A percentile compares a stretch with the other conserved stretches of the same genome.
phyloP scores from a whole-genome alignment of 2,113 vertebrate genomes.

The Aptenodytes forsteri region DNA sequence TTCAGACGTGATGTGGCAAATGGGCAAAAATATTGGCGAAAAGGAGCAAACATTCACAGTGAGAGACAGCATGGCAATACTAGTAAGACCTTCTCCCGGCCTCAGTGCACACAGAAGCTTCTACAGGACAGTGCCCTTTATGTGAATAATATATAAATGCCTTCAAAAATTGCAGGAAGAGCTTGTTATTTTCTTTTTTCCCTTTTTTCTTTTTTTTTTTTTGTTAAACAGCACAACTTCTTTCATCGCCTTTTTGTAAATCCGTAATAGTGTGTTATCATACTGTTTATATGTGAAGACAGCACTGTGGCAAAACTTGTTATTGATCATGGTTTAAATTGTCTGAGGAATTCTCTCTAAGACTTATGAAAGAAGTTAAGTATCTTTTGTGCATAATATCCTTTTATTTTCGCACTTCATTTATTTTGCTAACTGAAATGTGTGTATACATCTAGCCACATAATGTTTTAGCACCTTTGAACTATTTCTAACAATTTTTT shows the following conservation, averaged over 20 bases:
- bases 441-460: constrained; percentile 25
- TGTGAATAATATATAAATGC: neutral
- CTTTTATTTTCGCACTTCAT: constrained; percentile 62
- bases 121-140: neutral
- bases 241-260: neutral
- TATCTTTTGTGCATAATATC: constrained; percentile 54
- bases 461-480: constrained; percentile 26
- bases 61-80: neutral
- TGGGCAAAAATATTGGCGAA: neutral
- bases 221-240: neutral
- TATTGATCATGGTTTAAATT: constrained; percentile 69
- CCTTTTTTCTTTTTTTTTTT: too few species aligned
- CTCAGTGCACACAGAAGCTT: neutral
- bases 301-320: constrained; percentile 57
- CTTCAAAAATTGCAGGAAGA: neutral
- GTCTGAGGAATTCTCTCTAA: constrained; percentile 62
- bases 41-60: neutral
- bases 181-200: accelerated
- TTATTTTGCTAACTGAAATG: constrained; percentile 35
- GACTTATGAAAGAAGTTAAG: constrained; percentile 61
- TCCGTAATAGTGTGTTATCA: neutral
- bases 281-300: constrained; percentile 52
- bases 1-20: neutral
- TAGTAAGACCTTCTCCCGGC: neutral
- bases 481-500: constrained; percentile 17